These are phyloP conservation scores for Eupithecia centaureata DNA, from an alignment of 2,888 invertebrate genomes.

Conservation along the genomic window DNA sequence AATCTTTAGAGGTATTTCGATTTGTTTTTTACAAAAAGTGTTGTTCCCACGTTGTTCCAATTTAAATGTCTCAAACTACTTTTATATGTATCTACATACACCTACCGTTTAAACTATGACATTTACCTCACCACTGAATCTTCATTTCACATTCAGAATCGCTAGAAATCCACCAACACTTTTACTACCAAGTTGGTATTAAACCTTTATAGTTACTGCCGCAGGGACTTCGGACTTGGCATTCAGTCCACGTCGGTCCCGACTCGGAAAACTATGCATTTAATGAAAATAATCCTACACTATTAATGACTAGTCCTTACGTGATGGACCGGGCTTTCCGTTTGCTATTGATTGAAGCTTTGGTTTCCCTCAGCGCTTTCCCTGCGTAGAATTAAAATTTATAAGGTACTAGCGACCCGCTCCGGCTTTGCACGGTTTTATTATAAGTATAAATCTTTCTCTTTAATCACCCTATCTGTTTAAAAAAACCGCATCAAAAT, in stretches of 20 bases:
- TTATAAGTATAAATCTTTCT: too few relatives aligned
- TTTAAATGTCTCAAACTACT: too few relatives aligned
- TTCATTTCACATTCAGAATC: slow-evolving; percentile 15
- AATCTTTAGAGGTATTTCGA: too few relatives aligned
- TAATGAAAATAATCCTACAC: slow-evolving; percentile 72
- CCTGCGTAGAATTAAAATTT: neutral
- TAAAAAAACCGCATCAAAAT: too few relatives aligned
- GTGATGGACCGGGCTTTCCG: slow-evolving; percentile 52
- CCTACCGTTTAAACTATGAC: neutral
- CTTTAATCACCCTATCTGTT: too few relatives aligned
- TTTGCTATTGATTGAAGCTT: slow-evolving; percentile 15
- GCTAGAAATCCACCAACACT: slow-evolving; percentile 21
- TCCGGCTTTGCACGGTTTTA: too few relatives aligned
- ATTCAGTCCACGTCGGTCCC: slow-evolving; percentile 60
- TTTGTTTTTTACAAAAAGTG: too few relatives aligned
- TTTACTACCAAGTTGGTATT: slow-evolving; percentile 31
- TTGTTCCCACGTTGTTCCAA: too few relatives aligned
- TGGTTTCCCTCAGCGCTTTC: neutral
- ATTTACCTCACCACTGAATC: neutral
- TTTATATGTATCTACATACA: too few relatives aligned
- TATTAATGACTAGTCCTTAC: slow-evolving; percentile 61
- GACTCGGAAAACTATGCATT: slow-evolving; percentile 62
- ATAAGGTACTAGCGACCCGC: too few relatives aligned
- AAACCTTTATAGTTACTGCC: slow-evolving; percentile 26
- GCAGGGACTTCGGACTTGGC: slow-evolving; percentile 27